A percentile compares a stretch with the other conserved stretches of the same genome.
These are phyloP conservation scores for Brachionus koreanus DNA, from an alignment of 1,140 invertebrate genomes.

Conservation along the genomic window DNA sequence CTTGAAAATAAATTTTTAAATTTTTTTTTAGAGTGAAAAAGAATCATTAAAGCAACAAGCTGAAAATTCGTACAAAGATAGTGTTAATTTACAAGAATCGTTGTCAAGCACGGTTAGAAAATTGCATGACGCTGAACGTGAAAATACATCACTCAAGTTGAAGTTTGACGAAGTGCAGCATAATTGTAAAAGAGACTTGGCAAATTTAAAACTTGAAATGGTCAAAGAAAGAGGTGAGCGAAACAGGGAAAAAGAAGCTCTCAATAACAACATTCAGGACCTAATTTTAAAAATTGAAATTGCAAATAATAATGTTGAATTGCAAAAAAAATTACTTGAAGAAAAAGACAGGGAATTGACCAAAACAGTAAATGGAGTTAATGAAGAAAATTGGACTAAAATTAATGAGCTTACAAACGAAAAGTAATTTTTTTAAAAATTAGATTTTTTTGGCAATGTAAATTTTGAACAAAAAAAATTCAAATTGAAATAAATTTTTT, in stretches of 20 bases:
- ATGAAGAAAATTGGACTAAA: slow-evolving; percentile 57
- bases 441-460: too few relatives aligned
- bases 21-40: slow-evolving; percentile 54
- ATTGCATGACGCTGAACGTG: slow-evolving; percentile 56
- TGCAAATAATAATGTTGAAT: slow-evolving; percentile 50
- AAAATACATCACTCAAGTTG: slow-evolving; percentile 51
- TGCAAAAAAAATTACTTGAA: slow-evolving; percentile 49
- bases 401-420: slow-evolving; percentile 53
- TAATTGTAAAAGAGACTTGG: slow-evolving; percentile 53
- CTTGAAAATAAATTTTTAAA: background rate
- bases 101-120: slow-evolving; percentile 50
- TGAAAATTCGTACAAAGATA: slow-evolving; percentile 52
- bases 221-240: slow-evolving; percentile 55
- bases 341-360: slow-evolving; percentile 56
- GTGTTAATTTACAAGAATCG: slow-evolving; percentile 48
- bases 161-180: slow-evolving; percentile 53
- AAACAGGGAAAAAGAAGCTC: slow-evolving; percentile 54
- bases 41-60: slow-evolving; percentile 53
- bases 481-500: too few relatives aligned
- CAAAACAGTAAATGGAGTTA: slow-evolving; percentile 50
- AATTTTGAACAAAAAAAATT: too few relatives aligned
- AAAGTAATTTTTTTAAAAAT: slow-evolving; percentile 51
- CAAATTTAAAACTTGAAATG: slow-evolving; percentile 56
- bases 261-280: slow-evolving; percentile 54
- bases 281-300: slow-evolving; percentile 53